Evolutionary conservation across 1,140 invertebrate genomes (phyloP).

Genomic region (Drosophila pachea): DNA sequence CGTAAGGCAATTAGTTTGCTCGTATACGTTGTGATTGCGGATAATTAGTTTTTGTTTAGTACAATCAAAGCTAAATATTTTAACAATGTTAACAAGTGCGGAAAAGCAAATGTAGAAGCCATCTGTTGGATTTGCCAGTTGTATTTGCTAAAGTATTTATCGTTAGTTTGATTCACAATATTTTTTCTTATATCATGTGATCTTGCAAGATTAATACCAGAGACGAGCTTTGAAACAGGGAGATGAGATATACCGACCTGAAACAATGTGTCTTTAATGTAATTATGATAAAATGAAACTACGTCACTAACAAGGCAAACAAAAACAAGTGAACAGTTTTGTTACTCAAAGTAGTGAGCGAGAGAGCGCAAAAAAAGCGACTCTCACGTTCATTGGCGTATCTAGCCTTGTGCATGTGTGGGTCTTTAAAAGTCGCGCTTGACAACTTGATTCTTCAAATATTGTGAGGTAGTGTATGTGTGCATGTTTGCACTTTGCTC

Average conservation of each 20-base stretch:
- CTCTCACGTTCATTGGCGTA: slow-evolving; percentile 27
- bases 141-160: slow-evolving; percentile 30
- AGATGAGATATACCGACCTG: slow-evolving; percentile 1
- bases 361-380: slow-evolving; percentile 28
- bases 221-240: slow-evolving; percentile 2
- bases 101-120: background rate
- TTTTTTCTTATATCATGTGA: slow-evolving; percentile 32
- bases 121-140: slow-evolving; percentile 18
- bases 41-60: slow-evolving; percentile 1
- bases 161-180: slow-evolving; percentile 9
- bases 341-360: slow-evolving; percentile 22
- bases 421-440: slow-evolving; percentile 42
- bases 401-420: slow-evolving; percentile 1
- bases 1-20: slow-evolving; percentile 7
- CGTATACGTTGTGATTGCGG: too few relatives aligned
- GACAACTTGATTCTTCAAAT: slow-evolving; percentile 30
- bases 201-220: slow-evolving; percentile 20
- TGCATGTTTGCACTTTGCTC: slow-evolving; percentile 59
- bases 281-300: slow-evolving; percentile 36
- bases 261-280: slow-evolving; percentile 11
- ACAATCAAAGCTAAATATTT: slow-evolving; percentile 10
- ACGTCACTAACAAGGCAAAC: slow-evolving; percentile 37
- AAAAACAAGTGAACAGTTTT: slow-evolving; percentile 52
- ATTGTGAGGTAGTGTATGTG: slow-evolving; percentile 21
- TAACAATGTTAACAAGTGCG: background rate